phyloP scores from a whole-genome alignment of 2,797 vertebrate species.

The Mormyrus hasselquistii region DNA sequence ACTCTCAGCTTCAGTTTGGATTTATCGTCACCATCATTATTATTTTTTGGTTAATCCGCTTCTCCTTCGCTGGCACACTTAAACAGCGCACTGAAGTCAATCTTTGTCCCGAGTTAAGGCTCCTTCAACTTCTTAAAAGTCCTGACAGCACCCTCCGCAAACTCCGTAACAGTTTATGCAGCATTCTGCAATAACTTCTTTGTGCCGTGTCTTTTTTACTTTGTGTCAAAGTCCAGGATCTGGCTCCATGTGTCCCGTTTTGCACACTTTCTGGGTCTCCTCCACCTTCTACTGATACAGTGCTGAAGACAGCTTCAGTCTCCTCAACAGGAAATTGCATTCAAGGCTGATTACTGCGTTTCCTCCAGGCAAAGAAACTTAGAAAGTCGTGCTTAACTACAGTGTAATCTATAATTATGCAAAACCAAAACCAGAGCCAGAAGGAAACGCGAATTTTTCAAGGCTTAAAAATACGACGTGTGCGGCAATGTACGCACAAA shows the following conservation, averaged over 20 bases:
- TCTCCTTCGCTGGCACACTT: slow-evolving; percentile 43
- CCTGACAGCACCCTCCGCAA: slow-evolving; percentile 25
- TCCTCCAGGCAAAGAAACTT: slow-evolving; percentile 61
- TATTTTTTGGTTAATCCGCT: slow-evolving; percentile 17
- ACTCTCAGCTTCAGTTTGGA: slow-evolving; percentile 5
- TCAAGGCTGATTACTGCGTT: slow-evolving; percentile 63
- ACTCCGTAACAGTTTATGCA: slow-evolving; percentile 10
- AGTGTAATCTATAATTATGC: slow-evolving; percentile 58
- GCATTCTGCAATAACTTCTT: background rate
- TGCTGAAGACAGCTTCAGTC: slow-evolving; percentile 41
- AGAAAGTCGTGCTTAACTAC: slow-evolving; percentile 51
- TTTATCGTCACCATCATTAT: background rate
- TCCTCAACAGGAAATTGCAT: slow-evolving; percentile 67
- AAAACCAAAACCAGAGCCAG: slow-evolving; percentile 52
- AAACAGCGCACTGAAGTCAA: slow-evolving; percentile 17
- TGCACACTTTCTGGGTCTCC: slow-evolving; percentile 32
- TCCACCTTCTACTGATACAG: slow-evolving; percentile 35
- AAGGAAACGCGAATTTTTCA: slow-evolving; percentile 10
- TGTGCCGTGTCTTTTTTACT: background rate
- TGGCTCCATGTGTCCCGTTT: slow-evolving; percentile 31
- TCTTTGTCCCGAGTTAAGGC: slow-evolving; percentile 31
- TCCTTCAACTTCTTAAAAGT: slow-evolving; percentile 26
- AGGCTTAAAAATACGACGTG: slow-evolving; percentile 5
- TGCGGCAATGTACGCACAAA: background rate
- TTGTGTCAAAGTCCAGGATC: slow-evolving; percentile 21